Percentiles rank a stretch among this genome's conserved stretches.
phyloP scores from a whole-genome alignment of 2,113 vertebrate species.

The Azemiops feae region DNA sequence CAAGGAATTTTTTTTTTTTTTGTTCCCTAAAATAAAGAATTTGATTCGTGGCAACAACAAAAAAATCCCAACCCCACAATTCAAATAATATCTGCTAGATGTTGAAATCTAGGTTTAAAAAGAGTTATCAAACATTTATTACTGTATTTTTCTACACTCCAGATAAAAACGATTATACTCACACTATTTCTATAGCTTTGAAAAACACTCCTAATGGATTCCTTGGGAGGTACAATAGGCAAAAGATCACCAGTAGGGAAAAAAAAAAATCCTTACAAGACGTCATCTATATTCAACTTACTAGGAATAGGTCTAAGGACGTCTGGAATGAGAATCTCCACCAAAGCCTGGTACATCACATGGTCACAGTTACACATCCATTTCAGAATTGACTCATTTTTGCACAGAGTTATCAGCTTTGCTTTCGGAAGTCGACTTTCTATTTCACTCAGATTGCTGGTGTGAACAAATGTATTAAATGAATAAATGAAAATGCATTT shows the following conservation, averaged over 20 bases:
- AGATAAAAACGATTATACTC: slow-evolving; percentile 36
- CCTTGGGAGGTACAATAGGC: slow-evolving; percentile 41
- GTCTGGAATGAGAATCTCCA: slow-evolving; percentile 83
- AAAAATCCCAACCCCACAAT: background rate
- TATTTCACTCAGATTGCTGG: slow-evolving; percentile 83
- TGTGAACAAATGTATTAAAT: slow-evolving; percentile 66
- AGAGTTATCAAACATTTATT: background rate
- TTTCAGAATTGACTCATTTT: slow-evolving; percentile 81
- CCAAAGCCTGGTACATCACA: slow-evolving; percentile 84
- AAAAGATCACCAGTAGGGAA: slow-evolving; percentile 35
- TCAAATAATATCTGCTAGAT: background rate
- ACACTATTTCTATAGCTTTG: slow-evolving; percentile 11
- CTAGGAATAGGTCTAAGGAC: slow-evolving; percentile 88
- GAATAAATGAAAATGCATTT: slow-evolving; percentile 63
- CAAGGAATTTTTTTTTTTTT: background rate
- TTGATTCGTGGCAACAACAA: background rate
- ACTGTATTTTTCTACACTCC: slow-evolving; percentile 15
- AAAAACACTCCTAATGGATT: slow-evolving; percentile 40
- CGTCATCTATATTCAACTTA: slow-evolving; percentile 69
- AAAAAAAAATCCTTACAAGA: slow-evolving; percentile 49
- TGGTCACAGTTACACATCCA: slow-evolving; percentile 86
- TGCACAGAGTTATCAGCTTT: slow-evolving; percentile 81
- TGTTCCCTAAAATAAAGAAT: slow-evolving; percentile 15
- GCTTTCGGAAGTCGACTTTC: slow-evolving; percentile 82
- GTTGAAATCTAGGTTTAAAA: background rate